phyloP scores from a whole-genome alignment of 2,797 vertebrate species.

The Menidia menidia region DNA sequence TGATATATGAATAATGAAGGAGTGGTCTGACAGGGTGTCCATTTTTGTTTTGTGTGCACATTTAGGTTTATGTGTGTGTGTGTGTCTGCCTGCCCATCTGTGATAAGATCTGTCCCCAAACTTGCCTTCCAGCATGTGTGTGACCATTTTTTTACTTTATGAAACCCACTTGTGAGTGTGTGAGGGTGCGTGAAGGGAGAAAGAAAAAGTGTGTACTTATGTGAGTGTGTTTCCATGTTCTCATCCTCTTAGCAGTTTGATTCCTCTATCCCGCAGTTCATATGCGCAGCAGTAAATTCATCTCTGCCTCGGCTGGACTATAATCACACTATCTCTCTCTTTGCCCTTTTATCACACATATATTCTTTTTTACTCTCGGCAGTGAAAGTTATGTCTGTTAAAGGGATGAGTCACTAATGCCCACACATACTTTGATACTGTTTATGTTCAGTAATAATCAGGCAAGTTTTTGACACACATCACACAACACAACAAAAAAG shows the following conservation, averaged over 20 bases:
- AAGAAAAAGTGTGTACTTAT: slow-evolving; percentile 10
- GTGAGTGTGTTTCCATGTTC: slow-evolving; percentile 8
- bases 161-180: slow-evolving; percentile 7
- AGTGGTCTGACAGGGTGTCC: slow-evolving; percentile 50
- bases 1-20: slow-evolving; percentile 72
- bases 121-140: slow-evolving; percentile 75
- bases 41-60: slow-evolving; percentile 45
- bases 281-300: slow-evolving; percentile 25
- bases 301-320: slow-evolving; percentile 31
- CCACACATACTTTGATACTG: neutral
- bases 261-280: slow-evolving; percentile 31
- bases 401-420: neutral
- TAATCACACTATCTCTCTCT: slow-evolving; percentile 17
- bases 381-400: slow-evolving; percentile 11
- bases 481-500: neutral
- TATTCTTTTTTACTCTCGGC: slow-evolving; percentile 6
- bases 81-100: slow-evolving; percentile 16
- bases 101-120: slow-evolving; percentile 60
- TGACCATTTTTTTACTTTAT: slow-evolving; percentile 44
- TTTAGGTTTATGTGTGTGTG: slow-evolving; percentile 20
- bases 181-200: neutral
- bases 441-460: slow-evolving; percentile 7
- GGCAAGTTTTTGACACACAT: slow-evolving; percentile 13
- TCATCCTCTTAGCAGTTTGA: slow-evolving; percentile 45
- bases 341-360: slow-evolving; percentile 27